Base-by-base conservation (phyloP, 2,113 vertebrate species). In the Raphicerus campestris region DNA sequence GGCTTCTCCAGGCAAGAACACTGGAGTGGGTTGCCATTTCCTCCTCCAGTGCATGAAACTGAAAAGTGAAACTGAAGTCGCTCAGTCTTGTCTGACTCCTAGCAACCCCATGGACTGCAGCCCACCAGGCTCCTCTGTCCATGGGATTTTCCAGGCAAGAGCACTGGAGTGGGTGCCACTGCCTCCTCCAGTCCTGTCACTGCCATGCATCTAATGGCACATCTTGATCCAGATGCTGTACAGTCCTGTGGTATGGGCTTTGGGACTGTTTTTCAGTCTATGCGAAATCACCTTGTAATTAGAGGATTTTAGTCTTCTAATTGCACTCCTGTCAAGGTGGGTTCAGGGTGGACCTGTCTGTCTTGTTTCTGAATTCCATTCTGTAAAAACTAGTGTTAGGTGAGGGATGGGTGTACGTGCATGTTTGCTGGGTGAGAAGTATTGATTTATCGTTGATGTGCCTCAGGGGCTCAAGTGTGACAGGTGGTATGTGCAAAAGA, bases 331-430 rank as follows among this genome's bases (percentile, higher is more conserved):
- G 35, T 87, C 49, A 47, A 24, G 51, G 15, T 92, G 32, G 32
- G 61, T 82, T 58, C 61, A 77, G 66, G 45, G 47, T 53, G 53
- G 94, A 58, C 87, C 75, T 53, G 75, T 92, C 83, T 35, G 19
- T 92, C 90, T 82, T 56, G 47, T 94, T 97, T 32, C 49, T 53
- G 66, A 97, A 92, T 96, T 97, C 89, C 60, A 42, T 83, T 78
- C 30, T 45, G 0, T 61, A 56, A 55, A 84, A 82, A 86, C 10
- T 11, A 51, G 55, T 10, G 39, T 60, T 73, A 39, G 51, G 35
- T 42, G 16, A 81, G 84, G 20, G 63, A 32, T 35, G 47, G 0
- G 0, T 7, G 7, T 11, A 10, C 5, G 0, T 49, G 24, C 4
- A 4, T 42, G 9, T 66, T 89, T 55, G 24, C 6, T 53, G 35